phyloP scores from a whole-genome alignment of 2,797 vertebrate genomes.

The Uromys caudimaculatus region DNA sequence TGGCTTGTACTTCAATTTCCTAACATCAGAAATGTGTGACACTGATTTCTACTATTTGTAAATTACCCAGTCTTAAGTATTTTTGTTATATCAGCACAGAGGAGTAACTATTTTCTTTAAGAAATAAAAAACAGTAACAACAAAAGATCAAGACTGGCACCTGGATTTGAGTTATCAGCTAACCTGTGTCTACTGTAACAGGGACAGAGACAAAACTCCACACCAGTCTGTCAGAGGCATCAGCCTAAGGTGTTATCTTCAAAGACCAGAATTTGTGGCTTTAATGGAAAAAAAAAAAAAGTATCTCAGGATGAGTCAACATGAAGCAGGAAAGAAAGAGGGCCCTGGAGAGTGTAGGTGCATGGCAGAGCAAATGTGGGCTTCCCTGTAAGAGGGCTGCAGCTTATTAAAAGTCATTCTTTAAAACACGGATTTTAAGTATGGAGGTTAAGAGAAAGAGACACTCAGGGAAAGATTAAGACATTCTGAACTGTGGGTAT shows the following conservation, averaged over 20 bases:
- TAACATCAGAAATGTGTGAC: neutral
- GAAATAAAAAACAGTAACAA: neutral
- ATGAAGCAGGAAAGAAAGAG: neutral
- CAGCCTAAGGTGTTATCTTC: neutral
- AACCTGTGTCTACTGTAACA: neutral
- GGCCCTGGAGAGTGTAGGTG: neutral
- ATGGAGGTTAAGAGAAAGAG: neutral
- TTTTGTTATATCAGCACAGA: neutral
- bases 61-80: neutral
- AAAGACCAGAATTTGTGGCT: neutral
- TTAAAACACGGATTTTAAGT: neutral
- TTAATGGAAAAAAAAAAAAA: neutral
- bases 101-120: neutral
- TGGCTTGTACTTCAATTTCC: neutral
- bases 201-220: neutral
- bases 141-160: neutral
- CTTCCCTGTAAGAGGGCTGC: neutral
- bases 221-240: neutral
- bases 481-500: neutral
- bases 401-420: neutral
- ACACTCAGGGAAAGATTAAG: neutral
- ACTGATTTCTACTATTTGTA: neutral
- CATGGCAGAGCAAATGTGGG: no score
- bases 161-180: neutral
- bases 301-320: neutral